phyloP scores from a whole-genome alignment of 2,113 vertebrate genomes.

The Symphodus melops region DNA sequence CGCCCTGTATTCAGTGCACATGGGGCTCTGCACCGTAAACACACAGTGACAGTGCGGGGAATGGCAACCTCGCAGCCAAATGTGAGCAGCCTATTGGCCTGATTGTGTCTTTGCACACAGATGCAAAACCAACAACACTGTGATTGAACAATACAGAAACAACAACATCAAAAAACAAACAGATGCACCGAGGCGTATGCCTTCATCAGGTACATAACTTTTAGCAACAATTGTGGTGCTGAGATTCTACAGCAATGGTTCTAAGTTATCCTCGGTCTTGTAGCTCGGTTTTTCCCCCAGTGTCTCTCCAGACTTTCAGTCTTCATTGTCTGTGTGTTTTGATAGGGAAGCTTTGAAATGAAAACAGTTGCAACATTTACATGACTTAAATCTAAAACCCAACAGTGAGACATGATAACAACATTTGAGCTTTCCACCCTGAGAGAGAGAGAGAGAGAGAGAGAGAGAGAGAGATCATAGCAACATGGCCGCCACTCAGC shows the following conservation, averaged over 20 bases:
- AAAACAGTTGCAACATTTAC: no score
- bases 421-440: no score
- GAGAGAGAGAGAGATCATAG: no score
- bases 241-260: neutral
- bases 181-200: neutral
- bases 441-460: no score
- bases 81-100: slow-evolving; percentile 6
- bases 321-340: no score
- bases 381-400: no score
- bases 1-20: slow-evolving; percentile 2
- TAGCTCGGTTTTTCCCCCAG: no score
- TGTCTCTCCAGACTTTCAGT: no score
- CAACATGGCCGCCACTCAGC: no score
- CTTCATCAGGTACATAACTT: neutral
- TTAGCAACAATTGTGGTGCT: neutral
- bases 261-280: no score
- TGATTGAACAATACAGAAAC: neutral
- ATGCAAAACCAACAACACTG: slow-evolving; percentile 3
- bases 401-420: no score
- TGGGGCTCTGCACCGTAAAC: neutral
- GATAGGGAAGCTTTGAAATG: no score
- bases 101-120: slow-evolving; percentile 17
- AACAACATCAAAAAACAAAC: neutral
- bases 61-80: slow-evolving; percentile 7
- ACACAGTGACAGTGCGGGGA: slow-evolving; percentile 16